phyloP scores from a whole-genome alignment of 1,140 invertebrate genomes.

The Lucilia sericata region DNA sequence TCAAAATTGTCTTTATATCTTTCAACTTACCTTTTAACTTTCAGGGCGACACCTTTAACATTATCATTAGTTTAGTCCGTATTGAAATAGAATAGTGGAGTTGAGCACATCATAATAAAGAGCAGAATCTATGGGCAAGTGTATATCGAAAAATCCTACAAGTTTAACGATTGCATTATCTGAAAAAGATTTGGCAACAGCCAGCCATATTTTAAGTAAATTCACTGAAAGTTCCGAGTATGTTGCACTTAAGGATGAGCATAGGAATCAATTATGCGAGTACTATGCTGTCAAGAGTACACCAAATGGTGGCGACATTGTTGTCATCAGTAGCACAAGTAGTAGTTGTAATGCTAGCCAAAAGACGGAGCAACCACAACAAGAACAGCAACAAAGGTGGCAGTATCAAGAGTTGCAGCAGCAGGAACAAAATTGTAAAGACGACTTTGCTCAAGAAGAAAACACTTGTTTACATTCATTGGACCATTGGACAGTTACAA shows the following conservation, averaged over 20 bases:
- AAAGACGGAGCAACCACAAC: slow-evolving; percentile 46
- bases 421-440: slow-evolving; percentile 37
- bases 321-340: not conserved
- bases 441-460: slow-evolving; percentile 21
- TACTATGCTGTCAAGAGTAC: slow-evolving; percentile 45
- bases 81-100: not conserved
- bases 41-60: slow-evolving; percentile 30
- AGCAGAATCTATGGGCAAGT: slow-evolving; percentile 63
- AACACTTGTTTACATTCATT: slow-evolving; percentile 45
- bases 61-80: slow-evolving; percentile 12
- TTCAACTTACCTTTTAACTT: not conserved
- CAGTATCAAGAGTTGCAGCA: slow-evolving; percentile 36
- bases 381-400: slow-evolving; percentile 42
- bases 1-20: not conserved
- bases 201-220: slow-evolving; percentile 65
- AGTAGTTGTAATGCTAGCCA: not conserved
- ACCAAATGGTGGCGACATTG: slow-evolving; percentile 32
- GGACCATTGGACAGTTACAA: slow-evolving; percentile 41
- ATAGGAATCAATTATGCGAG: slow-evolving; percentile 50
- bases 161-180: slow-evolving; percentile 63
- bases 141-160: slow-evolving; percentile 66
- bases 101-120: not conserved
- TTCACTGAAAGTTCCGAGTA: slow-evolving; percentile 66
- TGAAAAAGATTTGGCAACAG: slow-evolving; percentile 62
- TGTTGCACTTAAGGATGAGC: slow-evolving; percentile 54